Percentiles rank a stretch among this genome's conserved stretches.
phyloP scores from a whole-genome alignment of 2,113 vertebrate genomes.

The Brevimyrus niger region DNA sequence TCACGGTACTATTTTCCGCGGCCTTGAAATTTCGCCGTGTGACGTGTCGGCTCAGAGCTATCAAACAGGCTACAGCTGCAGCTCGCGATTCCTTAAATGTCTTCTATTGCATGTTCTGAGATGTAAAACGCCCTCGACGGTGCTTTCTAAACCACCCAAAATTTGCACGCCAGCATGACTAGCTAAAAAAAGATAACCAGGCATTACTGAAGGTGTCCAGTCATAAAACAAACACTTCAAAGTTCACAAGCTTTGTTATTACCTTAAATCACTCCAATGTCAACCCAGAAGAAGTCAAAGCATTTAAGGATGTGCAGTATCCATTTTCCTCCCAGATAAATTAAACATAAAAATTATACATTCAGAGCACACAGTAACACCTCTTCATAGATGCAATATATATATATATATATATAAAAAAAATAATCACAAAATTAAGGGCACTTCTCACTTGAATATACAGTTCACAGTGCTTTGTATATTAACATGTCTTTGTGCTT shows the following conservation, averaged over 20 bases:
- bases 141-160: not conserved
- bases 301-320: not conserved
- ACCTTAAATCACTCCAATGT: not conserved
- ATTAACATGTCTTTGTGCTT: conserved; percentile 20
- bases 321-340: not conserved
- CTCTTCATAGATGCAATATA: not conserved
- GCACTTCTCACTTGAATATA: not conserved
- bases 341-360: conserved; percentile 8
- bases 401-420: not conserved
- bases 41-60: not conserved
- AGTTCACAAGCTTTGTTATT: not conserved
- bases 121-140: not conserved
- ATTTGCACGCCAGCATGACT: not conserved
- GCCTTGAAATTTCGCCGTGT: not conserved
- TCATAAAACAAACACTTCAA: not conserved
- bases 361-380: not conserved
- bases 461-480: not conserved
- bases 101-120: not conserved
- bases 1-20: not conserved
- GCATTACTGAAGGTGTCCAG: not conserved
- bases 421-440: conserved; percentile 6
- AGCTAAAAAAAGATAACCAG: not conserved
- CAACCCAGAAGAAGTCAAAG: not conserved
- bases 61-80: not conserved
- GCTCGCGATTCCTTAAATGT: not conserved